Evolutionary conservation across 2,797 vertebrate species (phyloP).

Genomic region (Fratercula arctica): DNA sequence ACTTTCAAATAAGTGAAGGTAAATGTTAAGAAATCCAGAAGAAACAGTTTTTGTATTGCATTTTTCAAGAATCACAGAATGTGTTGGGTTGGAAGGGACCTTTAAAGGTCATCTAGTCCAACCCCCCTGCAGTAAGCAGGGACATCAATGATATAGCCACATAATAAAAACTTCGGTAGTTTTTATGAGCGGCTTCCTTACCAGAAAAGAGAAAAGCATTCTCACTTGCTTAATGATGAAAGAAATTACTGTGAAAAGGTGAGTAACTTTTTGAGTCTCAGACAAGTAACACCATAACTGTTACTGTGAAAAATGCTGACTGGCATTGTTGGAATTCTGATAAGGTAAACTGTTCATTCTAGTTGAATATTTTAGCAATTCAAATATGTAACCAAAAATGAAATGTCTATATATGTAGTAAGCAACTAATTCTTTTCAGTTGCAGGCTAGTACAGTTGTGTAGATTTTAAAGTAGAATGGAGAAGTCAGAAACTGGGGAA

Average conservation of each 20-base stretch:
- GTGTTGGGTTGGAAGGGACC: too few relatives aligned
- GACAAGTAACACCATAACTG: neutral
- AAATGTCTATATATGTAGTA: neutral
- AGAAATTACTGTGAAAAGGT: neutral
- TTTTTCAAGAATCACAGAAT: neutral
- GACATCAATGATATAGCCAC: neutral
- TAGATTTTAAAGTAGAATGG: neutral
- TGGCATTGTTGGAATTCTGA: neutral
- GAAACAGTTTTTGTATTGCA: neutral
- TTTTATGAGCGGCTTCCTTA: neutral
- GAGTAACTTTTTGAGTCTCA: neutral
- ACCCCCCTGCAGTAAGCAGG: too few relatives aligned
- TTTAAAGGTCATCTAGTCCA: too few relatives aligned
- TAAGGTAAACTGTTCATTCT: neutral
- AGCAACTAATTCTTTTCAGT: neutral
- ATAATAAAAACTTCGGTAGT: neutral
- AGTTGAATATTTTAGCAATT: neutral
- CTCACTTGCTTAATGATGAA: neutral
- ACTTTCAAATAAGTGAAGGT: neutral
- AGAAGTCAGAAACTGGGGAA: neutral
- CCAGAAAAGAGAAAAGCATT: neutral
- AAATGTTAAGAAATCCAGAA: neutral
- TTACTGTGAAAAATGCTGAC: neutral
- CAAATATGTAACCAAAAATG: neutral
- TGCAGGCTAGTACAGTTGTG: neutral